These are phyloP conservation scores for Azemiops feae DNA, from an alignment of 2,113 vertebrate species.

Conservation along the genomic window DNA sequence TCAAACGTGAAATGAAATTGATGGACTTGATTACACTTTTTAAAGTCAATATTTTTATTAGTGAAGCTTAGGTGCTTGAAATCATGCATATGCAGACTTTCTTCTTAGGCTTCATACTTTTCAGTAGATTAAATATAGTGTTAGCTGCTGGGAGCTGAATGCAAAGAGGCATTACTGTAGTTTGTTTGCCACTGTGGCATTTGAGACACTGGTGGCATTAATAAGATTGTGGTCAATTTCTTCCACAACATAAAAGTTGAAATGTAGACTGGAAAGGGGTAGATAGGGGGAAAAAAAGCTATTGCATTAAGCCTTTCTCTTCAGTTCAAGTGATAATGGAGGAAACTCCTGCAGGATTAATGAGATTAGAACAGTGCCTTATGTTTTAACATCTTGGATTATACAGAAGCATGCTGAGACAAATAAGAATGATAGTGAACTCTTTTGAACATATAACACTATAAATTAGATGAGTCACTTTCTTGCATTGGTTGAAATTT, in stretches of 20 bases:
- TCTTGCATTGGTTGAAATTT: neutral
- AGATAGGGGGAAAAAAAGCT: neutral
- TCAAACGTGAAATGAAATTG: neutral
- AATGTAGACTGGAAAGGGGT: neutral
- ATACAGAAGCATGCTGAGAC: constrained; percentile 1
- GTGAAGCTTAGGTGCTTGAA: neutral
- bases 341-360: constrained; percentile 13
- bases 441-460: neutral
- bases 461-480: neutral
- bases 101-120: neutral
- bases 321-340: constrained; percentile 11
- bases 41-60: neutral
- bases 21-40: neutral
- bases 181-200: neutral
- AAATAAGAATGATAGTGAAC: neutral
- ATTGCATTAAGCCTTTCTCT: neutral
- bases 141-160: neutral
- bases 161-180: neutral
- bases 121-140: neutral
- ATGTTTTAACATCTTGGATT: constrained; percentile 3
- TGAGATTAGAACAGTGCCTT: constrained; percentile 3
- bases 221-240: neutral
- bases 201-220: neutral
- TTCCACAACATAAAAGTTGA: neutral
- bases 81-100: neutral